phyloP scores from a whole-genome alignment of 2,888 invertebrate genomes.

The Unio pictorum region DNA sequence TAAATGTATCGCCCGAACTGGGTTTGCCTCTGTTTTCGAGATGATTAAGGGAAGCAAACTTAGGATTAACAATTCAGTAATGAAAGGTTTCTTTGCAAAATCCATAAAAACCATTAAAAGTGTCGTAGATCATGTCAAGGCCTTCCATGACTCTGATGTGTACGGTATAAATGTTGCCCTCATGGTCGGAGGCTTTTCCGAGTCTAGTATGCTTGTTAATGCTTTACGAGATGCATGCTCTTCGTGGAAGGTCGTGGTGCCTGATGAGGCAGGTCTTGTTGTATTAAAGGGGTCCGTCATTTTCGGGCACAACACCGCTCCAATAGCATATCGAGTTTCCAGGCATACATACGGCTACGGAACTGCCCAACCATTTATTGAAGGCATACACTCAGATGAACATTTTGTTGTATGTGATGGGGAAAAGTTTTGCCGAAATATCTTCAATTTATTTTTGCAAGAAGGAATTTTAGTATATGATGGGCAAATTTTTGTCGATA shows the following conservation, averaged over 20 bases:
- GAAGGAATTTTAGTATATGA: too few relatives aligned
- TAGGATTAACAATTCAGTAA: constrained; percentile 12
- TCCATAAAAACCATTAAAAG: constrained; percentile 1
- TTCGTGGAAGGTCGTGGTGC: constrained; percentile 11
- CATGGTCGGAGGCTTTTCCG: constrained; percentile 26
- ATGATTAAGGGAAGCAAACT: constrained; percentile 18
- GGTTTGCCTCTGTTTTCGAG: constrained; percentile 9
- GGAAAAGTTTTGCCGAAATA: too few relatives aligned
- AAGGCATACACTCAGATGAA: constrained; percentile 5
- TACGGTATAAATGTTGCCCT: constrained; percentile 13
- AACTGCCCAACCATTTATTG: constrained; percentile 8
- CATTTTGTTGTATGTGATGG: neutral
- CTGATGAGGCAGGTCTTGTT: constrained; percentile 2
- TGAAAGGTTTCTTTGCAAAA: constrained; percentile 8
- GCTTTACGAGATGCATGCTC: constrained; percentile 10
- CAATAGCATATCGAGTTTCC: constrained; percentile 9
- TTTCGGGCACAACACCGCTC: neutral
- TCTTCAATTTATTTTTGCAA: too few relatives aligned
- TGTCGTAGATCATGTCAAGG: constrained; percentile 13
- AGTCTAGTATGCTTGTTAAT: constrained; percentile 13
- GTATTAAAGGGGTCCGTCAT: too few relatives aligned
- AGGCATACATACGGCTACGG: constrained; percentile 20
- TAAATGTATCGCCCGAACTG: constrained; percentile 12
- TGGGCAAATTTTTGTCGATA: too few relatives aligned
- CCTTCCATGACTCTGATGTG: constrained; percentile 5